These are phyloP conservation scores for Pelodytes ibericus DNA, from an alignment of 2,797 vertebrate species.

Conservation along the genomic window DNA sequence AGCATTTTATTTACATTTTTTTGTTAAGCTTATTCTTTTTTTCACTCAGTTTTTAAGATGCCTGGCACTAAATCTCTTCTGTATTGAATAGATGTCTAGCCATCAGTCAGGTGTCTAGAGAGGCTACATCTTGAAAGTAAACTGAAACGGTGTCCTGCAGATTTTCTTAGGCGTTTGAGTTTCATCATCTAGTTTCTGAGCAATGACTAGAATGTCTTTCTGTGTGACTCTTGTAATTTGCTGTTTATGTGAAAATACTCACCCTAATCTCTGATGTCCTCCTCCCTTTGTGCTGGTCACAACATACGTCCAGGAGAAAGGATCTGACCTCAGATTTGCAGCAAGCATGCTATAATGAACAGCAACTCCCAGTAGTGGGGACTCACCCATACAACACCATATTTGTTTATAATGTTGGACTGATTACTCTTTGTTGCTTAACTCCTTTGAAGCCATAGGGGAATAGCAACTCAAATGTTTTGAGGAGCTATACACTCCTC, in stretches of 20 bases:
- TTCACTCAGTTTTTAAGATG: background rate
- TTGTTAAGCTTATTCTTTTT: too few relatives aligned
- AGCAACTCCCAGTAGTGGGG: background rate
- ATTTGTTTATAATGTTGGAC: background rate
- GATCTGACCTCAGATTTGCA: slow-evolving; percentile 5
- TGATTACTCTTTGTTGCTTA: slow-evolving; percentile 24
- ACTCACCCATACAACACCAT: background rate
- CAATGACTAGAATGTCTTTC: background rate
- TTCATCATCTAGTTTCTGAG: slow-evolving; percentile 1
- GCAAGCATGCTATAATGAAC: background rate
- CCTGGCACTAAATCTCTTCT: background rate
- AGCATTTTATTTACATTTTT: too few relatives aligned
- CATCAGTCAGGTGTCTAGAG: background rate
- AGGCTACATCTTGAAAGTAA: slow-evolving; percentile 18
- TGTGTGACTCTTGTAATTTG: background rate
- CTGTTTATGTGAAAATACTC: background rate
- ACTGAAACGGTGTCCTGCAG: background rate
- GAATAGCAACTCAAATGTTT: slow-evolving; percentile 15
- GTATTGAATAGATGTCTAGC: background rate
- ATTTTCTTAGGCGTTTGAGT: background rate
- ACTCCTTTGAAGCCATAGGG: slow-evolving; percentile 8
- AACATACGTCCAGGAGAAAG: slow-evolving; percentile 35
- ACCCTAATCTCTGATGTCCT: slow-evolving; percentile 24
- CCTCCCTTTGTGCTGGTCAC: slow-evolving; percentile 40
- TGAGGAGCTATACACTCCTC: slow-evolving; percentile 9